Evolutionary conservation across 1,140 invertebrate species (phyloP).

Genomic region (Megalopta genalis): DNA sequence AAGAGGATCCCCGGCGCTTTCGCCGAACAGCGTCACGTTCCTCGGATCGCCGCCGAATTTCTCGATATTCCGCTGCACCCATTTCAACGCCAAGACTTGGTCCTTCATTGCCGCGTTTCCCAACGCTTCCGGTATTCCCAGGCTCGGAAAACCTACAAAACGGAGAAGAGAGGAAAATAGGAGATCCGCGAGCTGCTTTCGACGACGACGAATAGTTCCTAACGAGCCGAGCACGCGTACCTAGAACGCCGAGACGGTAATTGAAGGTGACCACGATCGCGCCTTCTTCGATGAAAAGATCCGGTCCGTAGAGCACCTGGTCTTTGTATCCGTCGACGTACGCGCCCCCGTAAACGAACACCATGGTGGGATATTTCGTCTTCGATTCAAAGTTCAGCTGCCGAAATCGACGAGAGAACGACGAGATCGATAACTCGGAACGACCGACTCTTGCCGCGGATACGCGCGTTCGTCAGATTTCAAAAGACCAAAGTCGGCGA

Average conservation of each 20-base stretch:
- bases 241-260: too few species aligned
- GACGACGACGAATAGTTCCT: too few species aligned
- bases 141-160: constrained; percentile 78
- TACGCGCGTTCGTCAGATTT: too few species aligned
- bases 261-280: constrained; percentile 86
- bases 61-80: constrained; percentile 83
- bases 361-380: constrained; percentile 52
- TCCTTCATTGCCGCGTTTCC: constrained; percentile 84
- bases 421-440: too few species aligned
- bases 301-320: constrained; percentile 80
- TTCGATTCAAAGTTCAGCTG: not conserved
- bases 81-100: constrained; percentile 82
- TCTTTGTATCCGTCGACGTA: constrained; percentile 59
- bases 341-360: constrained; percentile 71
- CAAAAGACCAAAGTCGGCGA: too few species aligned
- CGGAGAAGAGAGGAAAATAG: too few species aligned
- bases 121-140: constrained; percentile 73
- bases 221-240: constrained; percentile 83
- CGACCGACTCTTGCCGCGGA: too few species aligned
- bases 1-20: constrained; percentile 76
- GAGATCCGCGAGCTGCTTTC: too few species aligned
- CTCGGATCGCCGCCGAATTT: constrained; percentile 82
- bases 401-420: too few species aligned
- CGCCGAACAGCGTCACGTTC: constrained; percentile 80
- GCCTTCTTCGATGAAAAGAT: constrained; percentile 83